Evolutionary conservation across 2,797 vertebrate genomes (phyloP).

Genomic region (Myotis pilosus): DNA sequence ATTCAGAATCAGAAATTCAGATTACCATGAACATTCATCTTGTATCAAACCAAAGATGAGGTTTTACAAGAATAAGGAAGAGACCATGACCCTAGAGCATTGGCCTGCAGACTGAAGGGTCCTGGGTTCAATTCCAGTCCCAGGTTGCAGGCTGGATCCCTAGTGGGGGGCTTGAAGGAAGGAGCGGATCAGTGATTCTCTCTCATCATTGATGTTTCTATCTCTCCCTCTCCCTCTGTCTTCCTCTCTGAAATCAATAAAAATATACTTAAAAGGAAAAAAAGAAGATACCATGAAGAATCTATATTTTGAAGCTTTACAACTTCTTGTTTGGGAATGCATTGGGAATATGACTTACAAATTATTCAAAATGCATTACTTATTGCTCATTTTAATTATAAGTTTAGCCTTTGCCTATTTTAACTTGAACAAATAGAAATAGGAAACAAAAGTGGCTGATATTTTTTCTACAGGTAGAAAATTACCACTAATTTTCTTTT

Average conservation of each 20-base stretch:
- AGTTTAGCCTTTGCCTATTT: neutral
- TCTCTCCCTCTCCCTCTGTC: too few relatives aligned
- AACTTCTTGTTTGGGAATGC: neutral
- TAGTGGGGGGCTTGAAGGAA: too few relatives aligned
- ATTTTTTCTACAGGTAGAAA: neutral
- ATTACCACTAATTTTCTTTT: neutral
- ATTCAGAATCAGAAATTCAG: neutral
- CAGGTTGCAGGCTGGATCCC: too few relatives aligned
- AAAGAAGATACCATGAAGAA: neutral
- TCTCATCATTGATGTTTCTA: too few relatives aligned
- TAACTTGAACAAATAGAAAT: neutral
- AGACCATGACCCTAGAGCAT: neutral
- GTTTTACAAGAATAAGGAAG: neutral
- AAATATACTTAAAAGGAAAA: neutral
- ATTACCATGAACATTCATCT: neutral
- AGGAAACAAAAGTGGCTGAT: neutral
- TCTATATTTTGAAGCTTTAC: neutral
- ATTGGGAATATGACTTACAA: neutral
- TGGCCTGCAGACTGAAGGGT: too few relatives aligned
- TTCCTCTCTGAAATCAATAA: too few relatives aligned
- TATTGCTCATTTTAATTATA: constrained; percentile 2
- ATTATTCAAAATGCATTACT: neutral
- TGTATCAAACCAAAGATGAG: neutral
- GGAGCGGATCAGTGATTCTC: too few relatives aligned
- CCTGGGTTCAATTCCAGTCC: too few relatives aligned